Base-by-base conservation (phyloP, 1,140 invertebrate species). In the Habropoda laboriosa region DNA sequence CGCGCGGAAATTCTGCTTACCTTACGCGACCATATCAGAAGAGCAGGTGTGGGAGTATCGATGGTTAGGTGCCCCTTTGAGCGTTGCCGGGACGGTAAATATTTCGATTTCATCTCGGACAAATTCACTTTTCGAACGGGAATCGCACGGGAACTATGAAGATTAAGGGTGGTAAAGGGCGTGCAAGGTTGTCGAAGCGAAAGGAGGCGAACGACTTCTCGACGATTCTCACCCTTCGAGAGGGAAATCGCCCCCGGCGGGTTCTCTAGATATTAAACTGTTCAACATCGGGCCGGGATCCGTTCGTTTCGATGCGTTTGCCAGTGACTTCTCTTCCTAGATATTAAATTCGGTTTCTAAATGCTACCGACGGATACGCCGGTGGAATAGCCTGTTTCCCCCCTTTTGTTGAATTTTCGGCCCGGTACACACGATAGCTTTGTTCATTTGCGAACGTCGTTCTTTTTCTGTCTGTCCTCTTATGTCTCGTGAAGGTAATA, bases 331-430 rank as follows among this genome's bases (percentile, higher is more conserved):
- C 47, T 79, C n/a, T n/a, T n/a, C 72, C 40, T 58, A 63, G 85
- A 86, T 86, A 86, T 86, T 86, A 86, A 86, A 86, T 86, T 86
- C 76, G 85, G 60, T 83, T 77, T 81, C 84, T 82, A 86, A 86
- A 86, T 86, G 83, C 82, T 72, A 76, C 80, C 72, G 66, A 24
- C 53, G 71, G 72, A 75, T 79, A 74, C 49, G 57, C 51, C 32
- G 45, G 7, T 78, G 35, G 51, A 74, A 77, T 60, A 72, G 35
- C 71, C 40, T 35, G 30, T 6, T 16, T n/a, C 42, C 21, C 16
- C n/a, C 38, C n/a, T 24, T 16, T 16, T 47, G 49, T 12, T 10
- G 16, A 45, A 72, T 42, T 27, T 38, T 40, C 45, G 24, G 21
- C 4, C 13, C 5, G 3, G 16, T 49, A 38, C 66, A 18, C 27